Percentiles rank a stretch among this genome's conserved stretches.
Evolutionary conservation across 2,113 vertebrate genomes (phyloP).

Genomic region (Speoplatyrhinus poulsoni): DNA sequence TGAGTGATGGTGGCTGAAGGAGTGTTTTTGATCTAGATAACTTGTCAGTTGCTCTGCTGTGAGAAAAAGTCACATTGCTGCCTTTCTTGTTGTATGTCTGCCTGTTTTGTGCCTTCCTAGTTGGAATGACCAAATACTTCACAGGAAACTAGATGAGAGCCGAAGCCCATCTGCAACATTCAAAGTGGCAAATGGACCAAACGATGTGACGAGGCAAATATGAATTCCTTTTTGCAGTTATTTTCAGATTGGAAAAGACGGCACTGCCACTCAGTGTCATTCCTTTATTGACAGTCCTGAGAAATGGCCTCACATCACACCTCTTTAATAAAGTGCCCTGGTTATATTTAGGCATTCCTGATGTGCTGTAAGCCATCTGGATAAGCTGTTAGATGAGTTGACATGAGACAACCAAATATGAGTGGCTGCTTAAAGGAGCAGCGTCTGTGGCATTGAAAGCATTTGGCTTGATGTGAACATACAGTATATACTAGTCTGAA

Average conservation of each 20-base stretch:
- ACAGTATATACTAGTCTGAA: conserved; percentile 38
- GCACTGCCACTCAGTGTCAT: conserved; percentile 20
- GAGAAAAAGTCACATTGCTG: conserved; percentile 50
- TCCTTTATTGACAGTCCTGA: conserved; percentile 35
- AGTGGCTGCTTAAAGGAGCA: conserved; percentile 38
- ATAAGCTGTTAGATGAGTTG: conserved; percentile 39
- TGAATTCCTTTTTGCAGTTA: conserved; percentile 65
- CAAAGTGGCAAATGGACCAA: conserved; percentile 73
- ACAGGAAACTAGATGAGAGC: conserved; percentile 64
- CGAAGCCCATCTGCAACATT: conserved; percentile 64
- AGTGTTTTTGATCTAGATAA: conserved; percentile 2
- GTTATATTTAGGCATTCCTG: conserved; percentile 43
- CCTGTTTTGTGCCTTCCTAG: conserved; percentile 59
- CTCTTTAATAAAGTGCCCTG: conserved; percentile 40
- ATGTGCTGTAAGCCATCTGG: conserved; percentile 32
- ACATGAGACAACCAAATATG: conserved; percentile 36
- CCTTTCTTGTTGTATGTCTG: conserved; percentile 48
- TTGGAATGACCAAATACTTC: conserved; percentile 73
- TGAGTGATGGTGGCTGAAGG: conserved; percentile 42
- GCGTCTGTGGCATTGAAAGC: conserved; percentile 17
- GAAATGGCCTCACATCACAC: conserved; percentile 42
- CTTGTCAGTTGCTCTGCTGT: neutral
- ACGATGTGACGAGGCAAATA: conserved; percentile 73
- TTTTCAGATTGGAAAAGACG: conserved; percentile 56
- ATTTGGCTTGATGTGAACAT: conserved; percentile 28